Percentiles rank a stretch among this genome's conserved stretches.
Evolutionary conservation across 2,113 vertebrate genomes (phyloP).

Genomic region (Axis porcinus): DNA sequence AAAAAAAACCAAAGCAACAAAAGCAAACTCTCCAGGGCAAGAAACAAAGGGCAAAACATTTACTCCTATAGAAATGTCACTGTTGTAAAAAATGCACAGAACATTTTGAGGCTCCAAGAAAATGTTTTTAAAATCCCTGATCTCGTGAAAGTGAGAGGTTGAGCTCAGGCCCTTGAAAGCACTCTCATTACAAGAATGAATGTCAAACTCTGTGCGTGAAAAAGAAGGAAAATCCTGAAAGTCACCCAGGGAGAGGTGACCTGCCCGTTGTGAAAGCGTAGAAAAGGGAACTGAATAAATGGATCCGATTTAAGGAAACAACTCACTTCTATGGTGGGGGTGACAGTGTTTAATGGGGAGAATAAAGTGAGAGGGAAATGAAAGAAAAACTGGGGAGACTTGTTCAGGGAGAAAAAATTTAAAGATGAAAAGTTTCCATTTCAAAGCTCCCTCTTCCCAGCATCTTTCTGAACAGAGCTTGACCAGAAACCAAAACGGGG

Average conservation of each 20-base stretch:
- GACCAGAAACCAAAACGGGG: background rate
- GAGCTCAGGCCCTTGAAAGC: background rate
- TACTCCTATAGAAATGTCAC: background rate
- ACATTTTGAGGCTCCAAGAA: background rate
- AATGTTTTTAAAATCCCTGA: background rate
- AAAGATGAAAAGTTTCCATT: constrained; percentile 6
- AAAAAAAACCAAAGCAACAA: background rate
- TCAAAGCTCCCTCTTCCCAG: constrained; percentile 32
- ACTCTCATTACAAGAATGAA: background rate
- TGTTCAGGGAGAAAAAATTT: background rate
- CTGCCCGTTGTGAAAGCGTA: background rate
- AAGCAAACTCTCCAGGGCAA: background rate
- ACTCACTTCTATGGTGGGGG: background rate
- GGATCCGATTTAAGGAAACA: background rate
- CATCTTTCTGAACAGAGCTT: background rate
- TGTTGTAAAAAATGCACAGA: background rate
- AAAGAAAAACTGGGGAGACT: background rate
- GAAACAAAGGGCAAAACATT: background rate
- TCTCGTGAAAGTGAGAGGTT: background rate
- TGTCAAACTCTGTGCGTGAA: background rate
- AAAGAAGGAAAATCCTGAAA: background rate
- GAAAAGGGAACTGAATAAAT: background rate
- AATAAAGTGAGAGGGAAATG: background rate
- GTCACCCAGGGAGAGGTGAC: background rate
- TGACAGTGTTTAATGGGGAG: background rate